Conservation (phyloP, 2,113 vertebrate species). For the Calyptomena viridis region DNA sequence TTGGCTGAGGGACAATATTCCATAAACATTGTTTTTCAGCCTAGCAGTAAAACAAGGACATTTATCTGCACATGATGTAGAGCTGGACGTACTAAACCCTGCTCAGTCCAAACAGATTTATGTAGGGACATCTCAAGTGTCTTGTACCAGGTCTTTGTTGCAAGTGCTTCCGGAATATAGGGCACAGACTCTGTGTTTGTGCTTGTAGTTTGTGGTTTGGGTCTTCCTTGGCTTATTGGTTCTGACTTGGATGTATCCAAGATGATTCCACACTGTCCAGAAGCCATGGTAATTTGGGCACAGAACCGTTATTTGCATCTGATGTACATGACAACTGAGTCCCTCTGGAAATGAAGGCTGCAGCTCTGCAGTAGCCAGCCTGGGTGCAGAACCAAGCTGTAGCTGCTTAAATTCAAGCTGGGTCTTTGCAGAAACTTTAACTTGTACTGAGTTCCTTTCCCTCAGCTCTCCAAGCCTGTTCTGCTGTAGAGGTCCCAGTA, state of each 20-base stretch:
- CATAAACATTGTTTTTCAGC: not conserved
- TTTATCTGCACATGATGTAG: not conserved
- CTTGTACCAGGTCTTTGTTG: not conserved
- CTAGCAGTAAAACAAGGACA: not conserved
- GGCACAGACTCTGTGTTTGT: not conserved
- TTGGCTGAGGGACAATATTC: not conserved
- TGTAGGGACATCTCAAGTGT: not conserved
- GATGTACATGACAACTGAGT: not conserved
- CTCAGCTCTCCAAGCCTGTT: not conserved
- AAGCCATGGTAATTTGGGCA: not conserved
- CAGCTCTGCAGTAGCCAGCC: not conserved
- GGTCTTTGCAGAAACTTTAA: not conserved
- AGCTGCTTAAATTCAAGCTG: not conserved
- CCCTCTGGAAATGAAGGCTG: not conserved
- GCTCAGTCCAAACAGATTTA: not conserved
- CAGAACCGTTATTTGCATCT: not conserved
- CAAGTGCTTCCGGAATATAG: not conserved
- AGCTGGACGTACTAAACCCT: not conserved
- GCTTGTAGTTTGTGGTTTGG: not conserved
- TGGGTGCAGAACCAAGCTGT: not conserved
- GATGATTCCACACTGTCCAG: not conserved
- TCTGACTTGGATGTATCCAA: not conserved
- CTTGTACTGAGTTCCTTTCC: not conserved
- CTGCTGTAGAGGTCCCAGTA: not conserved
- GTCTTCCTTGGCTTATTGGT: not conserved